Conservation (phyloP, 2,797 vertebrate species). For the Martes flavigula region DNA sequence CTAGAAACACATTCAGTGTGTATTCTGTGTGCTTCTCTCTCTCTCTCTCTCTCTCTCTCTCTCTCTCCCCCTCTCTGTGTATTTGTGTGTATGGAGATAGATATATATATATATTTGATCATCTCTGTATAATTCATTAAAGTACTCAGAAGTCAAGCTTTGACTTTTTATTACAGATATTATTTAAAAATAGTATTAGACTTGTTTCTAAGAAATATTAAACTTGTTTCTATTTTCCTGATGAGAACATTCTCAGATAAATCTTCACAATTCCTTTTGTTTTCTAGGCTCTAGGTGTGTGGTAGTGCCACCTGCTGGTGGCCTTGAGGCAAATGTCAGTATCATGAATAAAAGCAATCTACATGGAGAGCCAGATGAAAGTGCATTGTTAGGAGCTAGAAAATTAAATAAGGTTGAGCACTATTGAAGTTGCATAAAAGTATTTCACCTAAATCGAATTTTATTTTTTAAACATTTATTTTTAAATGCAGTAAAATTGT, state of each 20-base stretch:
- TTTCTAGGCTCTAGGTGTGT: not conserved
- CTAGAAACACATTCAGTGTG: not conserved
- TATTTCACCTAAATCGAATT: not conserved
- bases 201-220: not conserved
- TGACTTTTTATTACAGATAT: not conserved
- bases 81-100: too few relatives aligned
- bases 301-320: conserved; percentile 79
- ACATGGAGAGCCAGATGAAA: not conserved
- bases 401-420: not conserved
- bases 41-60: not conserved
- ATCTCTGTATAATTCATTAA: not conserved
- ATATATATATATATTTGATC: not conserved
- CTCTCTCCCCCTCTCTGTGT: not conserved
- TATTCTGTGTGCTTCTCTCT: not conserved
- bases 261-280: too few relatives aligned
- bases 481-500: not conserved
- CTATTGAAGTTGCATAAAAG: not conserved
- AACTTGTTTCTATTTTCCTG: not conserved
- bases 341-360: not conserved
- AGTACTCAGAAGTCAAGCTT: not conserved
- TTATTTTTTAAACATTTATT: not conserved
- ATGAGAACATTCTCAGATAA: not conserved
- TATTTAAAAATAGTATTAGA: not conserved
- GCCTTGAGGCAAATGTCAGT: not conserved
- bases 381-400: not conserved